A percentile compares a stretch with the other conserved stretches of the same genome.
Evolutionary conservation across 2,797 vertebrate species (phyloP).

Genomic region (Enteromius thamalakanensis): DNA sequence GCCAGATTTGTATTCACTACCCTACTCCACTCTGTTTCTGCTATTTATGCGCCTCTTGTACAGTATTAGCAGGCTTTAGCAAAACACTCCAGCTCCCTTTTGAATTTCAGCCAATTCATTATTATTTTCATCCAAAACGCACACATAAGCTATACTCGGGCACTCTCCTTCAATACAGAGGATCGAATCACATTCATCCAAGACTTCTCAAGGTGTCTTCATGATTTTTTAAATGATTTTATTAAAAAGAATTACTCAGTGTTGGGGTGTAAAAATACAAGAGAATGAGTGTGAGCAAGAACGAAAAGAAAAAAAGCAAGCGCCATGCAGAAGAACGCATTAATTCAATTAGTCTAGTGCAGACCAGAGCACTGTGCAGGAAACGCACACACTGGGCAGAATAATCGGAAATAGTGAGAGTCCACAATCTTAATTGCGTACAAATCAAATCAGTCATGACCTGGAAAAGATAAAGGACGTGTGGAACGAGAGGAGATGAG

Average conservation of each 20-base stretch:
- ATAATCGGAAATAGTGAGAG: conserved; percentile 35
- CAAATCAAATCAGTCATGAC: conserved; percentile 53
- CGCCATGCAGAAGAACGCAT: conserved; percentile 6
- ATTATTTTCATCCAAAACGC: conserved; percentile 36
- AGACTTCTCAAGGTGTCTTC: conserved; percentile 58
- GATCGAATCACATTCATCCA: conserved; percentile 39
- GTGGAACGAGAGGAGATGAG: not conserved
- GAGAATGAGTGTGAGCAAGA: not conserved
- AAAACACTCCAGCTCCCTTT: conserved; percentile 32
- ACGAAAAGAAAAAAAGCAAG: not conserved
- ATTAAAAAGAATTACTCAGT: conserved; percentile 63
- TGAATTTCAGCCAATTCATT: conserved; percentile 27
- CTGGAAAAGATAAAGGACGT: conserved; percentile 29
- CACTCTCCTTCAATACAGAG: conserved; percentile 2
- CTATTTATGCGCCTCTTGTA: conserved; percentile 34
- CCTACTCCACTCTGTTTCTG: conserved; percentile 4
- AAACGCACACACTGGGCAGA: not conserved
- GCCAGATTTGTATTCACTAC: conserved; percentile 20
- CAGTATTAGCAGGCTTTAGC: conserved; percentile 35
- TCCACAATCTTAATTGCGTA: conserved; percentile 45
- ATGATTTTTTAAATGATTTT: conserved; percentile 64
- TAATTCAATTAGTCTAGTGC: conserved; percentile 60
- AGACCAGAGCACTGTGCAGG: conserved; percentile 42
- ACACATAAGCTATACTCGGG: conserved; percentile 10
- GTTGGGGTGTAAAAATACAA: not conserved